Conservation (phyloP, 2,888 invertebrate species). For the Nemapogon koenigi region DNA sequence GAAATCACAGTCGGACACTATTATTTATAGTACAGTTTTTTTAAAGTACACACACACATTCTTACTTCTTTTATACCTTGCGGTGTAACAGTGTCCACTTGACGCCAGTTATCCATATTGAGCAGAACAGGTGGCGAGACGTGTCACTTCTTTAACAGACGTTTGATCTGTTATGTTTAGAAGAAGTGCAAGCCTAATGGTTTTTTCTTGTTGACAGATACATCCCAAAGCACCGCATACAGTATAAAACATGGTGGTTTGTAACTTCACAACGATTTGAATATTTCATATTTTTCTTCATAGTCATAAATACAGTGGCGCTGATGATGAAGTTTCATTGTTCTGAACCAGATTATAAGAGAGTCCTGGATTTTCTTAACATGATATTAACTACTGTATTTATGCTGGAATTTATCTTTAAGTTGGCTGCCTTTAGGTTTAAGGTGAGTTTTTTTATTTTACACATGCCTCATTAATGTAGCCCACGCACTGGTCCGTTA, state of each 20-base stretch:
- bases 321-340: slow-evolving; percentile 96
- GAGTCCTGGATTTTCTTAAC: slow-evolving; percentile 89
- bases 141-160: too few species aligned
- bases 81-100: too few species aligned
- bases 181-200: too few species aligned
- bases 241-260: slow-evolving; percentile 98
- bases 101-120: too few species aligned
- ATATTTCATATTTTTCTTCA: slow-evolving; percentile 96
- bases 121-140: too few species aligned
- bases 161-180: too few species aligned
- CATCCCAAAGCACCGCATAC: slow-evolving; percentile 97
- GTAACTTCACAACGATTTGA: slow-evolving; percentile 99
- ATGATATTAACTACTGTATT: slow-evolving; percentile 98
- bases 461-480: too few species aligned
- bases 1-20: too few species aligned
- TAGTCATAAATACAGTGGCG: slow-evolving; percentile 96
- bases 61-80: too few species aligned
- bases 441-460: slow-evolving; percentile 77
- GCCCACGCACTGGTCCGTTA: too few species aligned
- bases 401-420: slow-evolving; percentile 96
- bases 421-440: slow-evolving; percentile 95
- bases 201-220: slow-evolving; percentile 66
- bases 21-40: too few species aligned
- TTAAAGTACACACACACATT: too few species aligned
- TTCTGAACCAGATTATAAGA: slow-evolving; percentile 78